phyloP scores from a whole-genome alignment of 2,797 vertebrate species.

The Amblyopsis hoosieri region DNA sequence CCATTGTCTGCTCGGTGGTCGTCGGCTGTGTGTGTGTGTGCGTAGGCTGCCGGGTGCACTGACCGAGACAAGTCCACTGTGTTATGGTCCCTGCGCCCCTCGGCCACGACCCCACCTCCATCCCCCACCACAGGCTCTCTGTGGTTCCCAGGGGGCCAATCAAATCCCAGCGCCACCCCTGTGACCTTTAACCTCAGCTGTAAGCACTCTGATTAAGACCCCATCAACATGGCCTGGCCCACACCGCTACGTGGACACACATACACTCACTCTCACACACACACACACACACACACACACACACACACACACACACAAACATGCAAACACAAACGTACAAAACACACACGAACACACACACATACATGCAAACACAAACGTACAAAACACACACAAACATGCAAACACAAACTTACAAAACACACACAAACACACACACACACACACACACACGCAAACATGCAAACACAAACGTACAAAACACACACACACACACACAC shows the following conservation, averaged over 20 bases:
- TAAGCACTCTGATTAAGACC: conserved; percentile 78
- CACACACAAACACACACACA: conserved; percentile 1
- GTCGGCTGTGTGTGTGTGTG: conserved; percentile 37
- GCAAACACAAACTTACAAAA: background rate
- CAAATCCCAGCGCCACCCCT: conserved; percentile 62
- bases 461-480: conserved; percentile 9
- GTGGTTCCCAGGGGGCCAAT: conserved; percentile 69
- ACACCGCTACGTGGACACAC: conserved; percentile 54
- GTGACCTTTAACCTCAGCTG: conserved; percentile 66
- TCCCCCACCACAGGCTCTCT: conserved; percentile 39
- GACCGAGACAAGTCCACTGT: conserved; percentile 53
- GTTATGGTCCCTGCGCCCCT: conserved; percentile 34
- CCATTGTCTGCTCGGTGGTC: conserved; percentile 49
- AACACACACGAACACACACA: conserved; percentile 4
- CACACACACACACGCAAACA: conserved; percentile 24
- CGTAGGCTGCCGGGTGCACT: conserved; percentile 44
- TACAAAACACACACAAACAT: conserved; percentile 1
- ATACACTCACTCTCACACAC: conserved; percentile 24
- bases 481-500: background rate
- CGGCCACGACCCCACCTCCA: conserved; percentile 43
- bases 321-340: conserved; percentile 14
- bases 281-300: conserved; percentile 10
- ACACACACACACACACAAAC: conserved; percentile 20
- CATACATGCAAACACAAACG: conserved; percentile 15
- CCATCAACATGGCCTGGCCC: conserved; percentile 61